Percentiles rank a stretch among this genome's conserved stretches.
phyloP scores from a whole-genome alignment of 2,797 vertebrate genomes.

The Helarctos malayanus region DNA sequence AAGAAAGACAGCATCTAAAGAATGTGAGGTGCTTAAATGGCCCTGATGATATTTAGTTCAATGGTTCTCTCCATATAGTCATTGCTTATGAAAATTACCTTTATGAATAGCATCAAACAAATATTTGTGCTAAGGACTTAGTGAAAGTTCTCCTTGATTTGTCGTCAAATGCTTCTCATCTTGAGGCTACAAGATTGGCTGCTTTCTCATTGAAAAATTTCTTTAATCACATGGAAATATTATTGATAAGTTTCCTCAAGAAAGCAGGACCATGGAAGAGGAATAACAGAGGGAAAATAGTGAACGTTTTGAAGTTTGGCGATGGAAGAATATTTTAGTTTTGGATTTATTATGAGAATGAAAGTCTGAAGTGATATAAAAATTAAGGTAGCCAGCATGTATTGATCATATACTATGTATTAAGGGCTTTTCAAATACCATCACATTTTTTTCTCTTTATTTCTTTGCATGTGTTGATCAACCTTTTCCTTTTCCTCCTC shows the following conservation, averaged over 20 bases:
- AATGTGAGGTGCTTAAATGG: not conserved
- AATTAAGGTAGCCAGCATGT: not conserved
- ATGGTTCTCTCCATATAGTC: not conserved
- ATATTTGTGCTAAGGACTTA: slow-evolving; percentile 19
- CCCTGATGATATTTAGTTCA: not conserved
- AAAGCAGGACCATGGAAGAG: not conserved
- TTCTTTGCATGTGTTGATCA: not conserved
- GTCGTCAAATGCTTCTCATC: not conserved
- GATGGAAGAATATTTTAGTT: slow-evolving; percentile 29
- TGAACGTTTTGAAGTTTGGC: slow-evolving; percentile 25
- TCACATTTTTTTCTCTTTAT: not conserved
- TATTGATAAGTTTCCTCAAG: not conserved
- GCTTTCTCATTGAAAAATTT: slow-evolving; percentile 26
- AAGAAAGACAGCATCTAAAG: not conserved
- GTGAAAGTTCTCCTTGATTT: not conserved
- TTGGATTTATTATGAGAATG: not conserved
- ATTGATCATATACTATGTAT: not conserved
- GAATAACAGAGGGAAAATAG: not conserved
- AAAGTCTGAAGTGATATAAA: slow-evolving; percentile 6
- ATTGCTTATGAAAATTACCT: not conserved
- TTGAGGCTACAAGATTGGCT: not conserved
- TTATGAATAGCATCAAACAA: not conserved
- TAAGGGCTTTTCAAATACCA: slow-evolving; percentile 26
- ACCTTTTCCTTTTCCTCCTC: not conserved
- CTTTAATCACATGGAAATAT: slow-evolving; percentile 24